These are phyloP conservation scores for Ceriagrion tenellum DNA, from an alignment of 2,888 invertebrate genomes.

Conservation along the genomic window DNA sequence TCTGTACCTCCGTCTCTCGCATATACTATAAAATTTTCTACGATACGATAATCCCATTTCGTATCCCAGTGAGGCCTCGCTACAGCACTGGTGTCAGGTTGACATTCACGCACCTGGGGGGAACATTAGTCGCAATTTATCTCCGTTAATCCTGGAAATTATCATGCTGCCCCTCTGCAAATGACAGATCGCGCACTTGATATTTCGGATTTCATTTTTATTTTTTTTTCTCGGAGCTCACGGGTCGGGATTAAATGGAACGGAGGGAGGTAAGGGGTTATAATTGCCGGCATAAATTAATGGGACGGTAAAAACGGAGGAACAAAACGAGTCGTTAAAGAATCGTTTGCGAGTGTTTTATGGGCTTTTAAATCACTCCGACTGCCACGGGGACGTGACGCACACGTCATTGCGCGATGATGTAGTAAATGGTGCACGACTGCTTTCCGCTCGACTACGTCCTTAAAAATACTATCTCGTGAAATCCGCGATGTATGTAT, in stretches of 20 bases:
- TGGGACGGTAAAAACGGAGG: constrained; percentile 21
- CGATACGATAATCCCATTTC: neutral
- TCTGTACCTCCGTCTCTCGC: neutral
- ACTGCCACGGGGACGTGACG: constrained; percentile 7
- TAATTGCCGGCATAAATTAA: constrained; percentile 36
- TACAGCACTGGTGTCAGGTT: neutral
- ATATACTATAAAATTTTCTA: too few relatives aligned
- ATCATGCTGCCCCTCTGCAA: neutral
- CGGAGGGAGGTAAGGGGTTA: neutral
- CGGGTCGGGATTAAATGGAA: neutral
- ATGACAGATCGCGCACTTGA: constrained; percentile 29
- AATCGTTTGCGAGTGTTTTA: constrained; percentile 36
- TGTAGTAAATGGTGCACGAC: neutral
- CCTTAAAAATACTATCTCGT: neutral
- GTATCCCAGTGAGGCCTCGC: neutral
- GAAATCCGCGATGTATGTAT: neutral
- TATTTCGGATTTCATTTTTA: neutral
- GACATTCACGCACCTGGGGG: neutral
- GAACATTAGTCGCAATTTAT: neutral
- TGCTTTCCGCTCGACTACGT: neutral
- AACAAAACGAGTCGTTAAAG: constrained; percentile 25
- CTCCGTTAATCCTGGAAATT: constrained; percentile 39
- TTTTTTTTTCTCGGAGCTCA: neutral
- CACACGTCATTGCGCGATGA: neutral
- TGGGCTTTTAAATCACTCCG: constrained; percentile 31